These are phyloP conservation scores for Hirudo medicinalis DNA, from an alignment of 1,140 invertebrate genomes.

Conservation along the genomic window DNA sequence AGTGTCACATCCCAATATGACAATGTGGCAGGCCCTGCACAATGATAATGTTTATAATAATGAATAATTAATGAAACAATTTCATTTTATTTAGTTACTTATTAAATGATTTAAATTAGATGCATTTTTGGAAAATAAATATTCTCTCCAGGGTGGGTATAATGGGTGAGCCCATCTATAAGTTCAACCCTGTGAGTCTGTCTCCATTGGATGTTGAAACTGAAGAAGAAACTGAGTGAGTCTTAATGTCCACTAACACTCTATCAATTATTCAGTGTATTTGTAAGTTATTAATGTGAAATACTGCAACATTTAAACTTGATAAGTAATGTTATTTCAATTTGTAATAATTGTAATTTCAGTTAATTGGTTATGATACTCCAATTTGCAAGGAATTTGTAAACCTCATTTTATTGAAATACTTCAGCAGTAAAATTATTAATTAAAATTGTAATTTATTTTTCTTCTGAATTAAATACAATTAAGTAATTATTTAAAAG, in stretches of 20 bases:
- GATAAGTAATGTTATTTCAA: background rate
- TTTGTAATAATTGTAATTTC: too few species aligned
- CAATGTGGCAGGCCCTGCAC: too few species aligned
- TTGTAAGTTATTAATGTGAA: too few species aligned
- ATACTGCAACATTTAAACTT: background rate
- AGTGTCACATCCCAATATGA: too few species aligned
- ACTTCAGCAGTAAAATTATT: background rate
- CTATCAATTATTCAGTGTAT: too few species aligned
- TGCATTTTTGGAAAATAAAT: too few species aligned
- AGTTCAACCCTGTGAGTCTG: background rate
- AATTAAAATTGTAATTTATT: background rate
- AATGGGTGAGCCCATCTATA: background rate
- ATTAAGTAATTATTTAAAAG: background rate
- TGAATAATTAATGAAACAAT: too few species aligned
- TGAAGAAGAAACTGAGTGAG: background rate
- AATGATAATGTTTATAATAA: too few species aligned
- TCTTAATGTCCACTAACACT: background rate
- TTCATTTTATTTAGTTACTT: too few species aligned
- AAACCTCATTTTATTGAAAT: background rate
- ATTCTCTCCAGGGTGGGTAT: background rate
- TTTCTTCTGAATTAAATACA: background rate
- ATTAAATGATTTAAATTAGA: too few species aligned
- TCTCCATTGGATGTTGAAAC: conserved; percentile 1
- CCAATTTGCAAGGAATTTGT: background rate
- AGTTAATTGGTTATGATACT: too few species aligned